Evolutionary conservation across 2,113 vertebrate species (phyloP), one percentile per base, ranked within the genome.

Genomic region (Thalassarche chlororhynchos): DNA sequence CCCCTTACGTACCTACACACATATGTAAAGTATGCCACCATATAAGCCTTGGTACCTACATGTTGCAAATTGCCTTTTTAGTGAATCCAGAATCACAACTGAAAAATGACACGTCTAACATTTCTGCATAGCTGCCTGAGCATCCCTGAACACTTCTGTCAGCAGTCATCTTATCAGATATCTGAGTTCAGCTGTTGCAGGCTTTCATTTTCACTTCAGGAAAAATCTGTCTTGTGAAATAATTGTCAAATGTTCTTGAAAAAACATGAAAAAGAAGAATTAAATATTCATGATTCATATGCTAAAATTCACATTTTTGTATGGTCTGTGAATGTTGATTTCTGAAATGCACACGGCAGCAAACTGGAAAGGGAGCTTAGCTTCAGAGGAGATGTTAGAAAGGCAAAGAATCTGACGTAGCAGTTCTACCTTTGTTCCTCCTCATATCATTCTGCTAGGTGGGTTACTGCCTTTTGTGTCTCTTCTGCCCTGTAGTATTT

Each of bases 81-180:
- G 70, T 81, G 65, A 95, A 85, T 91, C 61, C 77, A 68, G 92
- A 93, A 84, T 57, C 86, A 44, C 71, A 89, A 36, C 49, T 92
- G 90, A 95, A 95, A 96, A 80, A 90, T 94, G 71, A 34, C 57
- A 97, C 0, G 0, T 87, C 78, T 90, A 91, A 85, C 84, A 64
- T 91, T 96, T 97, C 58, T 68, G 76, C 49, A 44, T 42, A 96
- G 58, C 90, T 95, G 81, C 75, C 71, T 82, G 82, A 97, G 87
- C 80, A 85, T 93, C 57, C 61, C 81, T 1, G 4, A 96, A 95
- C 17, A 9, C 80, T 93, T 87, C 75, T 94, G 76, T 75, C 94
- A 92, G 69, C 87, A 96, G 69, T 72, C 90, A 52, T 82, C 91
- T 96, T 82, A 95, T 88, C 88, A 97, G 89, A 96, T 87, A 95